A percentile compares a stretch with the other conserved stretches of the same genome.
These are phyloP conservation scores for Nyctibius grandis DNA, from an alignment of 2,797 vertebrate genomes.

Conservation along the genomic window DNA sequence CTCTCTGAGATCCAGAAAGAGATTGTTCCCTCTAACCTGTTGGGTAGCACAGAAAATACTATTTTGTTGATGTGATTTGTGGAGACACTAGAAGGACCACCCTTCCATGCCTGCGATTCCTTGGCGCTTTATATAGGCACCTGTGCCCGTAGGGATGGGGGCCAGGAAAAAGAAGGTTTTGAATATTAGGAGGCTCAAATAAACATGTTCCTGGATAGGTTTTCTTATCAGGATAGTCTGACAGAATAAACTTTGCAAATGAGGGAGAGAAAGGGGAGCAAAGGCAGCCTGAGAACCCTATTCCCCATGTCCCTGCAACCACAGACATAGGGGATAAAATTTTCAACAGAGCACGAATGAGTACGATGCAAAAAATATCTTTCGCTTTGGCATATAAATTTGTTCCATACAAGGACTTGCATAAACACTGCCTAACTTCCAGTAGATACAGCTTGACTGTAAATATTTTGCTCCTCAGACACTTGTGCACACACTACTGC, in stretches of 20 bases:
- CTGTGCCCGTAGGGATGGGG: neutral
- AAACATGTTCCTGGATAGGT: neutral
- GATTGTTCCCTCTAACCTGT: neutral
- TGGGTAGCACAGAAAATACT: neutral
- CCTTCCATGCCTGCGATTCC: neutral
- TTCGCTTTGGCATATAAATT: neutral
- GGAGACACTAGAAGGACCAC: neutral
- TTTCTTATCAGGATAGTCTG: neutral
- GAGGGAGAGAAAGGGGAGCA: neutral
- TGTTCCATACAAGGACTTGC: neutral
- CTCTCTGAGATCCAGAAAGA: neutral
- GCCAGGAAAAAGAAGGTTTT: neutral
- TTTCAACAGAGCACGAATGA: neutral
- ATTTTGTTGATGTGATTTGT: neutral
- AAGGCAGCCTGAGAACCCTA: accelerated
- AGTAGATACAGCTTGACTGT: neutral
- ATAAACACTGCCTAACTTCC: neutral
- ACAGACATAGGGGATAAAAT: neutral
- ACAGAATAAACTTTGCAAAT: neutral
- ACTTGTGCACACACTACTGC: neutral
- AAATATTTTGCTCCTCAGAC: neutral
- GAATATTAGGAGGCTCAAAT: neutral
- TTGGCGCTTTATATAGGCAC: neutral
- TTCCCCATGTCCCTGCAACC: neutral
- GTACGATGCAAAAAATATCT: neutral